Percentiles rank a stretch among this genome's conserved stretches.
Conservation (phyloP, 2,113 vertebrate genomes). For the Xyliphius kryptos region DNA sequence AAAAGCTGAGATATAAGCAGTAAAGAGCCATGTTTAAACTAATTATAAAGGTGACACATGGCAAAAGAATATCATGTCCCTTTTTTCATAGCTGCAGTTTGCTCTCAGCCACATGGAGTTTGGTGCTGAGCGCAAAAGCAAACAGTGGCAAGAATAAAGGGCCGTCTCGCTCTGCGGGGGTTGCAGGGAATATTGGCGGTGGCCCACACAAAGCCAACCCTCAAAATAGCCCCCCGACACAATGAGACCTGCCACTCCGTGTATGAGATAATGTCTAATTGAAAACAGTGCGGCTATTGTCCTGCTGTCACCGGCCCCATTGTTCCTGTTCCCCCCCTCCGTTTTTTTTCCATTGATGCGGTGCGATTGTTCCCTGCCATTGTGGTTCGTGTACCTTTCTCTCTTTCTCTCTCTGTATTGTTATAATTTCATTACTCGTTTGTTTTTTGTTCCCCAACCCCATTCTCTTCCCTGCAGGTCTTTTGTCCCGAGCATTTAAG, state of each 20-base stretch:
- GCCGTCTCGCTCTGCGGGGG: conserved; percentile 73
- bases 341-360: conserved; percentile 86
- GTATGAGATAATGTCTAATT: conserved; percentile 99
- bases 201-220: conserved; percentile 89
- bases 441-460: conserved; percentile 38
- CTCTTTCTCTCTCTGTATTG: conserved; percentile 77
- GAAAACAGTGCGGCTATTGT: conserved; percentile 96
- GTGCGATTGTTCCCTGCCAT: conserved; percentile 96
- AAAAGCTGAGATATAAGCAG: not conserved
- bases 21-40: conserved; percentile 8
- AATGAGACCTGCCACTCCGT: conserved; percentile 93
- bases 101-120: conserved; percentile 46
- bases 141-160: conserved; percentile 51
- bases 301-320: conserved; percentile 97
- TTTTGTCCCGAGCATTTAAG: too few species aligned
- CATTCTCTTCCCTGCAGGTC: too few species aligned
- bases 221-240: conserved; percentile 93
- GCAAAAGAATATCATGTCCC: conserved; percentile 22
- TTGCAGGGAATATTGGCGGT: conserved; percentile 82
- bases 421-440: conserved; percentile 85
- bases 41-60: conserved; percentile 21
- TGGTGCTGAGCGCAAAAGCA: conserved; percentile 36
- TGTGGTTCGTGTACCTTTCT: conserved; percentile 79
- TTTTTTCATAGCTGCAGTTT: conserved; percentile 24
- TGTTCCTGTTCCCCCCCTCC: conserved; percentile 76